phyloP scores from a whole-genome alignment of 2,888 invertebrate species.

The Perizoma flavofasciatum region DNA sequence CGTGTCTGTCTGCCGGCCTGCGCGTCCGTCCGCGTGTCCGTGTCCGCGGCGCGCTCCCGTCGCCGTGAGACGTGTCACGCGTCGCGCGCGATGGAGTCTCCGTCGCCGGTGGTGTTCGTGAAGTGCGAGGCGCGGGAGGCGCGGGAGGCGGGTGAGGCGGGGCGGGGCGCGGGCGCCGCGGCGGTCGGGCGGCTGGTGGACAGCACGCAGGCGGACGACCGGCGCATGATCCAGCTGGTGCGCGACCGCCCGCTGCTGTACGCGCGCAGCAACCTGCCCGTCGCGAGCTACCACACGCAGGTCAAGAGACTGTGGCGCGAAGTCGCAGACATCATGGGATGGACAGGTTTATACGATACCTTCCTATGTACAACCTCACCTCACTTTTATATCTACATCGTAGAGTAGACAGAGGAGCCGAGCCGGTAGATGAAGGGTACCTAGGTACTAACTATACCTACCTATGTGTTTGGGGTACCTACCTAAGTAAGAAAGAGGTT shows the following conservation, averaged over 20 bases:
- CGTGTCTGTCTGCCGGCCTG: slow-evolving; percentile 74
- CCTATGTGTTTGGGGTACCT: too few species aligned
- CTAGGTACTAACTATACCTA: too few species aligned
- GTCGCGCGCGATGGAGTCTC: slow-evolving; percentile 20
- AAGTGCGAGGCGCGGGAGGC: slow-evolving; percentile 28
- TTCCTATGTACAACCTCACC: neutral
- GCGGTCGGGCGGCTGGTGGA: slow-evolving; percentile 64
- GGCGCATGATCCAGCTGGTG: slow-evolving; percentile 71
- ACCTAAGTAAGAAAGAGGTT: too few species aligned
- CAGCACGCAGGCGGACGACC: slow-evolving; percentile 73
- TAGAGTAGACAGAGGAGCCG: too few species aligned
- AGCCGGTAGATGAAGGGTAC: too few species aligned
- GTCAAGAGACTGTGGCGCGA: slow-evolving; percentile 72
- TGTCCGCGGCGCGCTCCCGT: slow-evolving; percentile 48
- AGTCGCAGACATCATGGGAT: slow-evolving; percentile 70
- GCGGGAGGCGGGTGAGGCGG: slow-evolving; percentile 13
- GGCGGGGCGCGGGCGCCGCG: slow-evolving; percentile 48
- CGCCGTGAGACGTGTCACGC: slow-evolving; percentile 36
- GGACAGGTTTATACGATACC: slow-evolving; percentile 59
- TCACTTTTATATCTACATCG: neutral
- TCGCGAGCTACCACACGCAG: slow-evolving; percentile 73
- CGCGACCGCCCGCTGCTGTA: slow-evolving; percentile 69
- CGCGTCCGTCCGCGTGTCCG: slow-evolving; percentile 68
- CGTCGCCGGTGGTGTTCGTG: slow-evolving; percentile 18
- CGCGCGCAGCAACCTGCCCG: slow-evolving; percentile 76